phyloP scores from a whole-genome alignment of 2,888 invertebrate genomes.

The Hylaea fasciaria region DNA sequence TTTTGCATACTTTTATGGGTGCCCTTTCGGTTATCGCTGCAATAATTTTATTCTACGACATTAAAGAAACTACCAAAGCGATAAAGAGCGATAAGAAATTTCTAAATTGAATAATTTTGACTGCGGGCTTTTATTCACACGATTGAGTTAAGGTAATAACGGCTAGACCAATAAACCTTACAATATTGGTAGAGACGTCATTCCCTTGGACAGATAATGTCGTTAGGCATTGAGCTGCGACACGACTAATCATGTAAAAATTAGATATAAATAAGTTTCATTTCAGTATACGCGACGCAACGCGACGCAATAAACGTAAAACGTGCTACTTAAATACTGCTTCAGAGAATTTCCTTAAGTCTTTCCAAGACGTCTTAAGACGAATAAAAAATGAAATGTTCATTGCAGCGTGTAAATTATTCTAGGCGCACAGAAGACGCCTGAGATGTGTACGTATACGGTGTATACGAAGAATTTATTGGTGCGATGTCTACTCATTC shows the following conservation, averaged over 20 bases:
- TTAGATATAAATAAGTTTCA: too few species aligned
- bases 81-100: constrained; percentile 29
- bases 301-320: neutral
- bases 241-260: too few species aligned
- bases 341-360: neutral
- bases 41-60: constrained; percentile 48
- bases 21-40: constrained; percentile 51
- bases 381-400: too few species aligned
- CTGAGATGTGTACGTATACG: constrained; percentile 23
- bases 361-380: too few species aligned
- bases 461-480: constrained; percentile 32
- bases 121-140: constrained; percentile 10
- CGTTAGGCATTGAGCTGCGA: too few species aligned
- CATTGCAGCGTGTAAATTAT: constrained; percentile 35
- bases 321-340: constrained; percentile 7
- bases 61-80: constrained; percentile 44
- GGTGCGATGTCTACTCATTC: constrained; percentile 51
- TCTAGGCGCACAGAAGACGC: constrained; percentile 45
- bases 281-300: neutral
- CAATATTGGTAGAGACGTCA: too few species aligned
- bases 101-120: constrained; percentile 9
- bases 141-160: constrained; percentile 12
- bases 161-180: constrained; percentile 2
- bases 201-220: too few species aligned
- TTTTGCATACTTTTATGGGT: constrained; percentile 62